These are phyloP conservation scores for Eugnorisma glareosa DNA, from an alignment of 2,888 invertebrate genomes.

Conservation along the genomic window DNA sequence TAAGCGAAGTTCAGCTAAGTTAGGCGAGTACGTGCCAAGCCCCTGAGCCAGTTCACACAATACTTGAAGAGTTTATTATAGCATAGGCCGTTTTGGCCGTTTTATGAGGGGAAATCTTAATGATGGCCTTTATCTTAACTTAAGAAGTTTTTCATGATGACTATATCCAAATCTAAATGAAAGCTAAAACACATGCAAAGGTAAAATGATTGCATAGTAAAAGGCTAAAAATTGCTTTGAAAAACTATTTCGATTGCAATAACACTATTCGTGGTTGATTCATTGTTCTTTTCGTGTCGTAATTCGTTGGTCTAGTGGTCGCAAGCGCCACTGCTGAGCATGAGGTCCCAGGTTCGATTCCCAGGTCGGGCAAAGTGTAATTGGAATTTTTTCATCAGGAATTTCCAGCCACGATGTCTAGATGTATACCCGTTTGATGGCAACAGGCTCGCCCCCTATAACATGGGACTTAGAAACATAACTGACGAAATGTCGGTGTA, in stretches of 20 bases:
- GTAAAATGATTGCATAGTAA: neutral
- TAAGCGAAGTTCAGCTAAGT: slow-evolving; percentile 67
- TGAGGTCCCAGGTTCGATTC: neutral
- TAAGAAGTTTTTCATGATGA: neutral
- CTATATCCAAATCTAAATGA: neutral
- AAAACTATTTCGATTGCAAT: neutral
- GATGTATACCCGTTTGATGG: neutral
- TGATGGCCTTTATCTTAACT: slow-evolving; percentile 11
- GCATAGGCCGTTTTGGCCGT: slow-evolving; percentile 52
- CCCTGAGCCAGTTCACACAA: slow-evolving; percentile 50
- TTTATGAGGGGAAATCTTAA: slow-evolving; percentile 30
- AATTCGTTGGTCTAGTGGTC: neutral
- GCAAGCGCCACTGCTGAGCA: neutral
- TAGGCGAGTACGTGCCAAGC: slow-evolving; percentile 68
- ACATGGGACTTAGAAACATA: neutral
- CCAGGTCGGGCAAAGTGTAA: neutral
- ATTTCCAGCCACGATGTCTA: neutral
- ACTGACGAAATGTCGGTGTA: neutral
- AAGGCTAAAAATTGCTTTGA: neutral
- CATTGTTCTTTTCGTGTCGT: neutral
- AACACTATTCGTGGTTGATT: neutral
- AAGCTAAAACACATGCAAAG: neutral
- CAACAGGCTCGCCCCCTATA: neutral
- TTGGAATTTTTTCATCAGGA: neutral
- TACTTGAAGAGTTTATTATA: slow-evolving; percentile 69